Percentiles rank a stretch among this genome's conserved stretches.
Evolutionary conservation across 2,888 invertebrate genomes (phyloP).

Genomic region (Tubulanus polymorphus): DNA sequence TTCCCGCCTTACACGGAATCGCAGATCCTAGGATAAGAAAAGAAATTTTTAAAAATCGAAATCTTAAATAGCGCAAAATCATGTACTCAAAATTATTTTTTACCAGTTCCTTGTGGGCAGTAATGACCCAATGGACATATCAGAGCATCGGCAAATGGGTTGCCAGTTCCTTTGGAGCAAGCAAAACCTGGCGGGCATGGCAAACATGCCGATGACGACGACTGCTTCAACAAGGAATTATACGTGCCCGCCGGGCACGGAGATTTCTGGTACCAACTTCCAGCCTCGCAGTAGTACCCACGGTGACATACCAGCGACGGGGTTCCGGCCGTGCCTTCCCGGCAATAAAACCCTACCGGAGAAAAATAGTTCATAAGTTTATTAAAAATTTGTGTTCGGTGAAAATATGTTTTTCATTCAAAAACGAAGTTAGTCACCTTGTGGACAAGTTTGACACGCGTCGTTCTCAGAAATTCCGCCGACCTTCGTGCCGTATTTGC

Average conservation of each 20-base stretch:
- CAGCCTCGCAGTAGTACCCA: conserved; percentile 47
- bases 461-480: conserved; percentile 26
- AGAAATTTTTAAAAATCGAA: too few relatives aligned
- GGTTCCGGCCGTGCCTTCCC: conserved; percentile 30
- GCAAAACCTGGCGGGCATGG: conserved; percentile 41
- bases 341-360: conserved; percentile 41
- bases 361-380: too few relatives aligned
- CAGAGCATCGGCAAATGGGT: conserved; percentile 31
- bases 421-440: conserved; percentile 38
- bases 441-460: conserved; percentile 39
- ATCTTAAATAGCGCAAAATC: too few relatives aligned
- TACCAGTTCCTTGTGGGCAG: conserved; percentile 29
- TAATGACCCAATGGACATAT: conserved; percentile 45
- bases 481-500: conserved; percentile 36
- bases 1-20: conserved; percentile 37
- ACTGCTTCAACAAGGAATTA: conserved; percentile 29
- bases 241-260: conserved; percentile 37
- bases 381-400: not conserved
- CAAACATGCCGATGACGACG: conserved; percentile 28
- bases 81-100: too few relatives aligned
- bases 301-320: too few relatives aligned
- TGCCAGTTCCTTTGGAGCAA: conserved; percentile 39
- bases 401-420: conserved; percentile 3
- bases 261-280: conserved; percentile 33
- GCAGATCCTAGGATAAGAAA: too few relatives aligned